Evolutionary conservation across 1,140 invertebrate genomes (phyloP).

Genomic region (Lasioglossum albipes): DNA sequence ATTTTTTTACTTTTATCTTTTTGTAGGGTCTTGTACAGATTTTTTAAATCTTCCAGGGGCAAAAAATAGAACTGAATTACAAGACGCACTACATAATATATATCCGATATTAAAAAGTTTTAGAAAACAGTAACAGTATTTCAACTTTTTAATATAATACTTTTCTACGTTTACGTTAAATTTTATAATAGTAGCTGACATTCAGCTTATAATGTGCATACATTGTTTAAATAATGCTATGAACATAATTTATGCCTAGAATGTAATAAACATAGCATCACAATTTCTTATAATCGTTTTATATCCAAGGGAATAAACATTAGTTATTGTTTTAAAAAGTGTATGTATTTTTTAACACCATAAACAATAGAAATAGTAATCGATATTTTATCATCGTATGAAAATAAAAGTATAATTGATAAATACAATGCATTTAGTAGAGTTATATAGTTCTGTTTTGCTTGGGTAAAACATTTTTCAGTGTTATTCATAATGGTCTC

Average conservation of each 20-base stretch:
- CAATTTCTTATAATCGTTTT: not conserved
- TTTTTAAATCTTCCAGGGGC: conserved; percentile 85
- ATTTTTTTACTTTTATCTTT: conserved; percentile 12
- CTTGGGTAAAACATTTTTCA: not conserved
- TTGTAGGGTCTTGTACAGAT: not conserved
- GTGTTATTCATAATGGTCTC: not conserved
- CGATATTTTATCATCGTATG: not conserved
- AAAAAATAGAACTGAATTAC: conserved; percentile 94
- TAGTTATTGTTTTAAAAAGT: conserved; percentile 3
- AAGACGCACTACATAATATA: conserved; percentile 97
- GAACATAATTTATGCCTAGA: not conserved
- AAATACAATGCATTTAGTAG: not conserved
- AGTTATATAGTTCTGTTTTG: not conserved
- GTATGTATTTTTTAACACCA: conserved; percentile 5
- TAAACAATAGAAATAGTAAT: not conserved
- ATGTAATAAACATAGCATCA: not conserved
- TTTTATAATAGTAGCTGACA: too few relatives aligned
- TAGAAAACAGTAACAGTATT: conserved; percentile 86
- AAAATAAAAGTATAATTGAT: conserved; percentile 15
- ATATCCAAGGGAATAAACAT: conserved; percentile 3
- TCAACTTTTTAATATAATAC: not conserved
- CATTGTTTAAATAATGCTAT: not conserved
- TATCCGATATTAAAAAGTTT: conserved; percentile 98
- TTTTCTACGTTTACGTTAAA: not conserved
- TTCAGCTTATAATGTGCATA: too few relatives aligned